Evolutionary conservation across 2,797 vertebrate genomes (phyloP).

Genomic region (Paguma larvata): DNA sequence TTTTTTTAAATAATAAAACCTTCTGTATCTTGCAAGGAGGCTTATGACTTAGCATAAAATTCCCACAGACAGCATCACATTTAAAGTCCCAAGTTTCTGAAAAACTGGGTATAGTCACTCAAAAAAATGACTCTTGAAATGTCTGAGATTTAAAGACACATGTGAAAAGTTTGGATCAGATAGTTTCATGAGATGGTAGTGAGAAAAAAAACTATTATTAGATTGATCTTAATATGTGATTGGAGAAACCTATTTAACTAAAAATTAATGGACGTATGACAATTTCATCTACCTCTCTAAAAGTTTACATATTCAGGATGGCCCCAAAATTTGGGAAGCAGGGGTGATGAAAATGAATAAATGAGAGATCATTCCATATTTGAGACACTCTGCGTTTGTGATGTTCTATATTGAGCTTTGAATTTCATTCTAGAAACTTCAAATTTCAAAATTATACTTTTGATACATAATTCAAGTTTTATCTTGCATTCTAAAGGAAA

Average conservation of each 20-base stretch:
- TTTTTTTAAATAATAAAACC: conserved; percentile 23
- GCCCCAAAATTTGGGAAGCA: not conserved
- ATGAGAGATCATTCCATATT: not conserved
- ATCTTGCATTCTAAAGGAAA: conserved; percentile 5
- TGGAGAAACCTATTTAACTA: conserved; percentile 18
- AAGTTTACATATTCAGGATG: not conserved
- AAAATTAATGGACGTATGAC: not conserved
- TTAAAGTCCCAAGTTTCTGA: conserved; percentile 50
- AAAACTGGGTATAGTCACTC: not conserved
- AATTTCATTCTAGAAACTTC: conserved; percentile 5
- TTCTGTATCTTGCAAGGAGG: not conserved
- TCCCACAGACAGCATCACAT: conserved; percentile 11
- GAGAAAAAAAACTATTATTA: not conserved
- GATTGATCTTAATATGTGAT: not conserved
- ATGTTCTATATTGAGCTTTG: not conserved
- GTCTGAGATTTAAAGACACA: not conserved
- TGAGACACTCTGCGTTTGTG: not conserved
- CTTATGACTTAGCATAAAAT: conserved; percentile 11
- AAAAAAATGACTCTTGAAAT: not conserved
- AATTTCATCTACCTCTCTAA: not conserved
- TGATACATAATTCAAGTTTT: no score
- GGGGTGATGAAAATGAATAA: not conserved
- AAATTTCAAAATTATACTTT: conserved; percentile 18
- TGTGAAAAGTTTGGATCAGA: conserved; percentile 21
- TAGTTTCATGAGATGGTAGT: not conserved